Evolutionary conservation across 2,888 invertebrate genomes (phyloP).

Genomic region (Ischnura elegans): DNA sequence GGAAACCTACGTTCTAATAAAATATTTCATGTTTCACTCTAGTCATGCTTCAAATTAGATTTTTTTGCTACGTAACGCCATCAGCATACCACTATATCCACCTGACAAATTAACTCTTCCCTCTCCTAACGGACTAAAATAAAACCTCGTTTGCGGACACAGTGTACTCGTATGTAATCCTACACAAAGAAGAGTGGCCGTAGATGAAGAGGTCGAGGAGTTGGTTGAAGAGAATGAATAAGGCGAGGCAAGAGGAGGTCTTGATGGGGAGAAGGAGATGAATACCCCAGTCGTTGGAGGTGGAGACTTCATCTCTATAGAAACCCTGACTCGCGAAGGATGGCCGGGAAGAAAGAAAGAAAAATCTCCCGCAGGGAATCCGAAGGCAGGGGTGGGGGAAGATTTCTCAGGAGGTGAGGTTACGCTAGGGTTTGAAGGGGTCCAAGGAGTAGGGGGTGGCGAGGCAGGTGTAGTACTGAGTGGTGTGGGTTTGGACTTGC

Average conservation of each 20-base stretch:
- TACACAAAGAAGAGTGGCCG: neutral
- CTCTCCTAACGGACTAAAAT: too few species aligned
- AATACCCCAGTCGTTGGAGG: neutral
- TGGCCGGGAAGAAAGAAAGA: neutral
- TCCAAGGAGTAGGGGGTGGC: too few species aligned
- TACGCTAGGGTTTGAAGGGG: neutral
- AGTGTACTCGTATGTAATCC: neutral
- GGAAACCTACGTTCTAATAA: too few species aligned
- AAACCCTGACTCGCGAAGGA: slow-evolving; percentile 6
- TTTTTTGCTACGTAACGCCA: too few species aligned
- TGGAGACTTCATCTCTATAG: slow-evolving; percentile 53
- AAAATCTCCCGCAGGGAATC: neutral
- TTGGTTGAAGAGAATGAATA: neutral
- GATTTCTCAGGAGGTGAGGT: neutral
- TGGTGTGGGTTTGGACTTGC: neutral
- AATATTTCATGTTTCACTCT: too few species aligned
- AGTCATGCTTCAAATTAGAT: too few species aligned
- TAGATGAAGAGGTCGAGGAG: slow-evolving; percentile 22
- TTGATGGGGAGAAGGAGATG: neutral
- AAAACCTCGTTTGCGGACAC: too few species aligned
- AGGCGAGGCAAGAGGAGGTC: too few species aligned
- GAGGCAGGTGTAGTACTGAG: neutral
- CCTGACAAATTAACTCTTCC: too few species aligned
- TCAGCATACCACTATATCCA: too few species aligned
- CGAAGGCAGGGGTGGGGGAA: neutral